Base-by-base conservation (phyloP, 2,888 invertebrate species). In the Oscheius sp. region DNA sequence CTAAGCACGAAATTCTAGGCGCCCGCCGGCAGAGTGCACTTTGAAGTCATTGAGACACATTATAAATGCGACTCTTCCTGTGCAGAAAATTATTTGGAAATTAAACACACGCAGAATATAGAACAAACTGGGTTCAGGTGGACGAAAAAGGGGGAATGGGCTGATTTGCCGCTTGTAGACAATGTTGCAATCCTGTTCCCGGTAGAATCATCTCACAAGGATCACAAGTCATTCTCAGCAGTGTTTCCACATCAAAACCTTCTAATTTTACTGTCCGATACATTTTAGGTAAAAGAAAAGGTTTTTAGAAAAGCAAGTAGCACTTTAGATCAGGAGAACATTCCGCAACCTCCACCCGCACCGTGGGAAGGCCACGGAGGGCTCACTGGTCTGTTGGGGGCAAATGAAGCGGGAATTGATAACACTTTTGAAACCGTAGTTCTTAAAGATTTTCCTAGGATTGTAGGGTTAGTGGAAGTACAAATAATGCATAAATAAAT, bases 111-210 rank as follows among this genome's bases (percentile, higher is more conserved):
- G 0, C 25, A 23, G 18, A 72, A 79, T 46, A 72, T 80, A 55
- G 78, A 83, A 64, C 81, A 82, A 56, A 83, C 83, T 58, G 83
- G 83, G 16, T 83, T 83, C 73, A 73, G 83, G 83, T 77, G 29
- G n/a, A 23, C 27, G n/a, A 41, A 5, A 13, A 49, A 16, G 49
- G 5, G 5, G 21, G 21, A 49, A 49, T 35, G 35, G 35, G 35
- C 35, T 35, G 3, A 35, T 35, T 35, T 3, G 35, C 35, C 5
- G 3, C 35, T 35, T 35, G n/a, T 68, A 83, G 83, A 25, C 83
- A 83, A 71, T 83, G 83, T 69, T 83, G 83, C 56, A 80, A 81
- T 41, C 81, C 81, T 29, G 83, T 79, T 23, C 81, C 81, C 5
- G 83, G 83, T 0, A 29, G 74, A 41, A 79, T 83, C 16, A 73